A percentile compares a stretch with the other conserved stretches of the same genome.
Conservation (phyloP, 2,888 invertebrate species). For the Amiota minor region DNA sequence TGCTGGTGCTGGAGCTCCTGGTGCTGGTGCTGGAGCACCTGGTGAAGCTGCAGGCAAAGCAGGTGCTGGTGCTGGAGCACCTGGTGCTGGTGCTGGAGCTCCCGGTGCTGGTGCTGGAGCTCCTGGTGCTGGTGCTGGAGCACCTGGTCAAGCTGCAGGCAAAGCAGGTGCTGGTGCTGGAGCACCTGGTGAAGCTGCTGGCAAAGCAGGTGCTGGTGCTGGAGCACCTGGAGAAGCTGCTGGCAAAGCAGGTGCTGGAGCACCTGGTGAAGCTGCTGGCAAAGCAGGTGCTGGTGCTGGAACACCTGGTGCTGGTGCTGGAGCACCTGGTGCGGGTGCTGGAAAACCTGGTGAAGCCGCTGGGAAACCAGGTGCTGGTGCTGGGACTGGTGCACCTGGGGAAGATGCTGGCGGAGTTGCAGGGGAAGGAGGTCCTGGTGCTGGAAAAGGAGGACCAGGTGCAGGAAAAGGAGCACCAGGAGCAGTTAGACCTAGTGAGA, state of each 20-base stretch:
- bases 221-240: neutral
- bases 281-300: no score
- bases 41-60: no score
- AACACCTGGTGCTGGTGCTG: neutral
- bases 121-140: neutral
- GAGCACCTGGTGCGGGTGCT: neutral
- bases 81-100: conserved; percentile 4
- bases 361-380: conserved; percentile 11
- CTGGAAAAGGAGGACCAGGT: conserved; percentile 5
- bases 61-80: neutral
- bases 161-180: neutral
- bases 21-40: neutral
- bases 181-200: neutral
- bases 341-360: neutral
- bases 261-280: no score
- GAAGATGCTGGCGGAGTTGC: neutral
- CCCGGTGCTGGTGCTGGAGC: conserved; percentile 1
- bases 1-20: neutral
- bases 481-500: neutral
- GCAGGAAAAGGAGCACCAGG: neutral
- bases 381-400: conserved; percentile 20
- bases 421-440: conserved; percentile 13
- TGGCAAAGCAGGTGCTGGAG: neutral
- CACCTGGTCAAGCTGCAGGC: neutral
- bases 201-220: neutral